Base-by-base conservation (phyloP, 2,797 vertebrate genomes). In the Neoniphon sammara region DNA sequence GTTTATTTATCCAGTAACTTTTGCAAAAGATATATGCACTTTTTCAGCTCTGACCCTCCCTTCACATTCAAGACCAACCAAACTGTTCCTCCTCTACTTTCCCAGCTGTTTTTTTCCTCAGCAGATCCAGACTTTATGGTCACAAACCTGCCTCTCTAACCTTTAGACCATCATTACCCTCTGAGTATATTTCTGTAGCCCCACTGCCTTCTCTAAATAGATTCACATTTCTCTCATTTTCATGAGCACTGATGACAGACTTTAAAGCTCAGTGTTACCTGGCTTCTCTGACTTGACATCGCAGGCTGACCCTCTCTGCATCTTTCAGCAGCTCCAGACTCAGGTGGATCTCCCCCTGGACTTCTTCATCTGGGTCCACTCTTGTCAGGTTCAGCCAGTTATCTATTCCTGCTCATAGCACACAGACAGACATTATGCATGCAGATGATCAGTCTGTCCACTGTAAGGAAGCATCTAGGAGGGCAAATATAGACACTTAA, bases 301-400 rank as follows among this genome's bases (percentile, higher is more conserved):
- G 90, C 63, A 98, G 91, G 53, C 85, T 87, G 46, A 88, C 87
- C 0, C 91, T 94, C 44, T 89, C 89, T 6, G 73, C 55, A 0
- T 85, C 92, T 79, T 93, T 86, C 20, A 92, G 86, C 4, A 97
- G 87, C 76, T 84, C 81, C 85, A 98, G 84, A 2, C 93, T 93
- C 83, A 97, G 85, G n/a, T 93, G 93, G 87, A 98, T 93, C 91
- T 98, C 96, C 0, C 97, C 97, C 88, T 97, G 97, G 60, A 97
- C 95, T 86, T 98, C 97, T 1, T 96, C 92, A 2, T 96, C 93
- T 0, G 96, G 96, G 80, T 95, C 91, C 63, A 97, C 94, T 0
- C 81, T 93, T 0, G 89, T 95, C 90, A 98, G 93, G 84, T 96
- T 96, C 88, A 97, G 86, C 97, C 97, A 98, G 85, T 92, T 90